phyloP scores from a whole-genome alignment of 2,888 invertebrate genomes.

The Coleophora deauratella region DNA sequence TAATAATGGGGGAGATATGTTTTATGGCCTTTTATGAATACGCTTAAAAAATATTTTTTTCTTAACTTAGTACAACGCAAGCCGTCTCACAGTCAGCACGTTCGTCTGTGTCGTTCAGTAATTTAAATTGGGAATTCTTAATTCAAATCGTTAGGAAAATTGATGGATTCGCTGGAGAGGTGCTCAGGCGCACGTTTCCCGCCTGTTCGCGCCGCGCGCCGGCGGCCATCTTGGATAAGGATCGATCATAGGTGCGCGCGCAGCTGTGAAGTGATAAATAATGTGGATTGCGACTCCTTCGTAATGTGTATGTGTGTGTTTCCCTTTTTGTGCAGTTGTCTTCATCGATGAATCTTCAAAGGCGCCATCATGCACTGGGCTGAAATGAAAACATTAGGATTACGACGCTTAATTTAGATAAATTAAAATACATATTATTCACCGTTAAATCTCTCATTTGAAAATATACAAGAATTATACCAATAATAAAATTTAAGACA shows the following conservation, averaged over 20 bases:
- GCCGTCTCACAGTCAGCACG: slow-evolving; percentile 55
- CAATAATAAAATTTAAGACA: no score
- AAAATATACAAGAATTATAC: no score
- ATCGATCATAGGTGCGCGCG: slow-evolving; percentile 70
- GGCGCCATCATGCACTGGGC: slow-evolving; percentile 1
- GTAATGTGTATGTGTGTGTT: slow-evolving; percentile 17
- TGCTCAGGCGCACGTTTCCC: slow-evolving; percentile 54
- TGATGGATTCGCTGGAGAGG: slow-evolving; percentile 36
- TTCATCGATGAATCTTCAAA: slow-evolving; percentile 10
- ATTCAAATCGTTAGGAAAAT: slow-evolving; percentile 37
- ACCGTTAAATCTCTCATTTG: no score
- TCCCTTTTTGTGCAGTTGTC: slow-evolving; percentile 28
- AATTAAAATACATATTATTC: no score
- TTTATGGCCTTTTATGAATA: slow-evolving; percentile 71
- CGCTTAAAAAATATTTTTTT: slow-evolving; percentile 52
- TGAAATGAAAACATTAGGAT: background rate
- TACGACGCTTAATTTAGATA: background rate
- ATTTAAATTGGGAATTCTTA: slow-evolving; percentile 6
- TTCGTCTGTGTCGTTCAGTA: slow-evolving; percentile 20
- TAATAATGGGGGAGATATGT: slow-evolving; percentile 74
- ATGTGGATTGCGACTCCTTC: slow-evolving; percentile 32
- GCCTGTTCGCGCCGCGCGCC: slow-evolving; percentile 50
- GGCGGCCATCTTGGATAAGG: slow-evolving; percentile 68
- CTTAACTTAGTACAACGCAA: slow-evolving; percentile 58
- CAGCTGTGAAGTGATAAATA: slow-evolving; percentile 68